Percentiles rank a stretch among this genome's conserved stretches.
phyloP scores from a whole-genome alignment of 2,797 vertebrate species.

The Rhodeus uyekii region DNA sequence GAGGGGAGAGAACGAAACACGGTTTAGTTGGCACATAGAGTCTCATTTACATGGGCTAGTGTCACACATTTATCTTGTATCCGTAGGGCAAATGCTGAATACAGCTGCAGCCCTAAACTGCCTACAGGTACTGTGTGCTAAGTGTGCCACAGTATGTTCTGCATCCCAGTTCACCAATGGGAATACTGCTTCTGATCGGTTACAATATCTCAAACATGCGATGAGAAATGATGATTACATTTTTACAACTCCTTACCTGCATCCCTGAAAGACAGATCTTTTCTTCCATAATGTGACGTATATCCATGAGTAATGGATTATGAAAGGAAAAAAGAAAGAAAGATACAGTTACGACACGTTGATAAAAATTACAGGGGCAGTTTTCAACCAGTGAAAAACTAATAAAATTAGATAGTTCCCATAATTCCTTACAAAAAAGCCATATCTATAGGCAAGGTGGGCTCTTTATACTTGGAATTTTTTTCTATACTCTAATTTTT shows the following conservation, averaged over 20 bases:
- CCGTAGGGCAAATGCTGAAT: background rate
- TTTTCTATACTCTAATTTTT: too few species aligned
- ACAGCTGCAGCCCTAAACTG: slow-evolving; percentile 12
- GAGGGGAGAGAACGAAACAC: slow-evolving; percentile 4
- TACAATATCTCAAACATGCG: background rate
- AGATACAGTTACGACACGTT: background rate
- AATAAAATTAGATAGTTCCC: background rate
- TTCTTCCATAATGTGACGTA: background rate
- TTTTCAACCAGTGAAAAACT: background rate
- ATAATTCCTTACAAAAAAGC: background rate
- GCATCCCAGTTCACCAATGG: background rate
- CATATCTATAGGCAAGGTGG: background rate
- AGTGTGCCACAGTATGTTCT: slow-evolving; percentile 19
- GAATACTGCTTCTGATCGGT: background rate
- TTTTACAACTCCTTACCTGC: background rate
- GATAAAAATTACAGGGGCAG: background rate
- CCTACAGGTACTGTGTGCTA: background rate
- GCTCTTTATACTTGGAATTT: background rate
- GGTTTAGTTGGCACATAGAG: slow-evolving; percentile 26
- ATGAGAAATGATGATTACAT: background rate
- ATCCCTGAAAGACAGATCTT: too few species aligned
- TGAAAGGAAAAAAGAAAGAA: background rate
- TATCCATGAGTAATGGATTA: background rate
- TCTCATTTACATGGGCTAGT: slow-evolving; percentile 35
- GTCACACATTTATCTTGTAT: slow-evolving; percentile 31